Evolutionary conservation across 2,797 vertebrate species (phyloP), one percentile per base, ranked within the genome.

Genomic region (Chelmon rostratus): DNA sequence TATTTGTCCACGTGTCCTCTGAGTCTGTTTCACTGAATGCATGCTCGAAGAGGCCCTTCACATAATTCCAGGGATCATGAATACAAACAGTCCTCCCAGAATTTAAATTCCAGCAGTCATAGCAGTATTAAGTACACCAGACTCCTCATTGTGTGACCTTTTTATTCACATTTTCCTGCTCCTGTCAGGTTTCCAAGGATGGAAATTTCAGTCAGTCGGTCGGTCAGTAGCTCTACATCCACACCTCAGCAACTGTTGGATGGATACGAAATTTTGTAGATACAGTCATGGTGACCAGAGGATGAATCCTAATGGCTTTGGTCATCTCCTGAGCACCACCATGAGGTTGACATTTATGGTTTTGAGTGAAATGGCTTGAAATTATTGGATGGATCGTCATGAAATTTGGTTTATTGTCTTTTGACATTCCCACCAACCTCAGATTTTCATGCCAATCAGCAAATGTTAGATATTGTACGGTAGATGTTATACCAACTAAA

Each of bases 1-100:
- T 71, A 47, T 25, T 54, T 73, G 28, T 28, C 6, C 10, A 6
- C 49, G 8, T 65, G n/a, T 3, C 16, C 8, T n/a, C 35, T 8
- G 11, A 13, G 42, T 71, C 8, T 76, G 35, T 75, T 61, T 65
- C 25, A 63, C 23, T 53, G 16, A 65, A 59, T 53, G 19, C 38
- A 21, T 53, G 23, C 25, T 62, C 21, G 25, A 10, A 46, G 16
- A 71, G 5, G 23, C 11, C 5, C 6, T 23, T 23, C 1, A 40
- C 21, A n/a, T 35, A 16, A 67, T 46, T 78, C 8, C n/a, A 50
- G 21, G 15, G 23, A 25, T 8, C 33, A 8, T 21, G 40, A 35
- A 54, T 21, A 42, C 31, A 72, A 67, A 57, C 8, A 25, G 35
- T 61, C 13, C 3, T 16, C 16, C 8, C 3, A 35, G 16, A 52